phyloP scores from a whole-genome alignment of 2,797 vertebrate species.

The Mus minutoides region DNA sequence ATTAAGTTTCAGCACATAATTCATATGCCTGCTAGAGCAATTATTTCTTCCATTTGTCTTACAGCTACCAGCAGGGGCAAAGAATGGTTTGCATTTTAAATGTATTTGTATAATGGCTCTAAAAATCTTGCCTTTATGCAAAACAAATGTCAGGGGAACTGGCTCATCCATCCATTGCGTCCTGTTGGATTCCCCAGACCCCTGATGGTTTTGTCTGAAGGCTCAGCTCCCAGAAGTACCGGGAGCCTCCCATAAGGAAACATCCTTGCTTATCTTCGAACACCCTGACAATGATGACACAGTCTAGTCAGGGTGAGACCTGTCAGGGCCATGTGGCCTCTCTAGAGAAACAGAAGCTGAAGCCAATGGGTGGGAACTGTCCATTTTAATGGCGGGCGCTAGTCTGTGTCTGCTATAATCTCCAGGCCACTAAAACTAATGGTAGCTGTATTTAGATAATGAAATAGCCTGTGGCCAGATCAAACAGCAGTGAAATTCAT shows the following conservation, averaged over 20 bases:
- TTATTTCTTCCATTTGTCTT: conserved; percentile 33
- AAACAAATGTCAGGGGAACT: conserved; percentile 29
- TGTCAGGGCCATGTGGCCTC: background rate
- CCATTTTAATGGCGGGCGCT: conserved; percentile 29
- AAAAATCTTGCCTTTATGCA: conserved; percentile 33
- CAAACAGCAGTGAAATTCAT: conserved; percentile 70
- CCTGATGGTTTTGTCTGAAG: background rate
- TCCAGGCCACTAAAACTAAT: conserved; percentile 66
- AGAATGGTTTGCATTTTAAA: conserved; percentile 27
- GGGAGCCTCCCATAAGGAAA: background rate
- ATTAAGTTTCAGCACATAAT: background rate
- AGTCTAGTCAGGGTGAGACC: background rate
- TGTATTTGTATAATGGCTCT: background rate
- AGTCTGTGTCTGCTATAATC: background rate
- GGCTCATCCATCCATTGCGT: background rate
- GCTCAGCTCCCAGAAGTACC: background rate
- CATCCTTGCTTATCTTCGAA: background rate
- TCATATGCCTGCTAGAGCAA: conserved; percentile 29
- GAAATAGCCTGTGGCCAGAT: conserved; percentile 69
- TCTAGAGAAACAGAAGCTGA: background rate
- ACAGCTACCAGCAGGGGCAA: conserved; percentile 18
- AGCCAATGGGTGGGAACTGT: background rate
- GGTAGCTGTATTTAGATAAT: conserved; percentile 69
- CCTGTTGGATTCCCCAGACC: background rate
- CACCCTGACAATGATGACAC: background rate